phyloP scores from a whole-genome alignment of 2,888 invertebrate genomes.

The Erebia epiphron region DNA sequence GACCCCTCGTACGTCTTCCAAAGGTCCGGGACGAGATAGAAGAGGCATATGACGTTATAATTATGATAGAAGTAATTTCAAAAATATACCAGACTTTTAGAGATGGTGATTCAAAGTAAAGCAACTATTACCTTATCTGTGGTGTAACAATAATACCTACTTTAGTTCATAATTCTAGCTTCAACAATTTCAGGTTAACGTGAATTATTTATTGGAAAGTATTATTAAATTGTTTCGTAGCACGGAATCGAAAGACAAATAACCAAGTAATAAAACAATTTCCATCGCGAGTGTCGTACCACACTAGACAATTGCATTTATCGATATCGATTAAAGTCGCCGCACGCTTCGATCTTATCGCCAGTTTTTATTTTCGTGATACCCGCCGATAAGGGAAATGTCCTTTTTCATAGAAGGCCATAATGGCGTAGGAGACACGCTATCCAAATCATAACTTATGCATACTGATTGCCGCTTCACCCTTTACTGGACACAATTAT shows the following conservation, averaged over 20 bases:
- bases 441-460: constrained; percentile 77
- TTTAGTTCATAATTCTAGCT: background rate
- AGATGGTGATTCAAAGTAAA: no score
- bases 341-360: constrained; percentile 72
- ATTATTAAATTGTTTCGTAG: constrained; percentile 9
- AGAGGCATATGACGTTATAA: no score
- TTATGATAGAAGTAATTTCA: no score
- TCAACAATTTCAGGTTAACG: background rate
- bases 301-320: constrained; percentile 40
- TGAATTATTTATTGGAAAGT: constrained; percentile 1
- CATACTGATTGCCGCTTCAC: constrained; percentile 77
- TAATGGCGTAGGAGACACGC: constrained; percentile 79
- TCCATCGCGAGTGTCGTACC: constrained; percentile 19
- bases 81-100: no score
- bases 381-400: constrained; percentile 80
- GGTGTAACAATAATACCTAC: background rate
- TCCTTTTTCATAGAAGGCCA: constrained; percentile 81
- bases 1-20: no score
- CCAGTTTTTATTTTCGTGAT: constrained; percentile 80
- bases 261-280: constrained; percentile 14
- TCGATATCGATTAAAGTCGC: constrained; percentile 46
- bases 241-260: constrained; percentile 21
- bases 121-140: background rate
- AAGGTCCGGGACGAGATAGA: no score
- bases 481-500: constrained; percentile 64